These are phyloP conservation scores for Zaprionus bogoriensis DNA, from an alignment of 2,888 invertebrate species.

Conservation along the genomic window DNA sequence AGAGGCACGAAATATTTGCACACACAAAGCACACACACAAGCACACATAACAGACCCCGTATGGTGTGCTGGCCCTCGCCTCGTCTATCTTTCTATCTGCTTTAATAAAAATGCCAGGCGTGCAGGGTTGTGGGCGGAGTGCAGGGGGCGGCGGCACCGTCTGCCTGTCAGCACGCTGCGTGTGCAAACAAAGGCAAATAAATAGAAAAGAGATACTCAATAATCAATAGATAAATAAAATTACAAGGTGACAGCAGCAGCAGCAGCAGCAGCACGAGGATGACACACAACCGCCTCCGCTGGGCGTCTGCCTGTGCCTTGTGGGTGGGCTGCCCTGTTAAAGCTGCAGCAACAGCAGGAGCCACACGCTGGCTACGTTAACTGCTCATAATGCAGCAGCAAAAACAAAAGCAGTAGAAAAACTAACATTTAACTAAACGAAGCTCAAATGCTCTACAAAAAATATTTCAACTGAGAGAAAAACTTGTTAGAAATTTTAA, in stretches of 20 bases:
- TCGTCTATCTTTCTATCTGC: slow-evolving; percentile 27
- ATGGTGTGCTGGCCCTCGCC: neutral
- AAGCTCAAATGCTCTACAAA: slow-evolving; percentile 19
- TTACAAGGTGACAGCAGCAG: slow-evolving; percentile 71
- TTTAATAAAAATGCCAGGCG: slow-evolving; percentile 72
- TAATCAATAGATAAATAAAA: slow-evolving; percentile 81
- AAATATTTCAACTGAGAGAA: neutral
- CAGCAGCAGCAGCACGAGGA: slow-evolving; percentile 35
- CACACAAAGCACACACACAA: slow-evolving; percentile 15
- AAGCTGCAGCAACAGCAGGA: slow-evolving; percentile 56
- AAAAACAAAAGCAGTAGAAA: slow-evolving; percentile 17
- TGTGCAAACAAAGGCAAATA: slow-evolving; percentile 74
- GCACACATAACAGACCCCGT: slow-evolving; percentile 12
- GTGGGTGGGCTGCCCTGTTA: slow-evolving; percentile 35
- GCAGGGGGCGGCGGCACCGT: neutral
- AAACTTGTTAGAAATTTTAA: no score
- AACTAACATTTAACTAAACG: neutral
- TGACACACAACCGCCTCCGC: slow-evolving; percentile 46
- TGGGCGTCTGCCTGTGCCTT: slow-evolving; percentile 20
- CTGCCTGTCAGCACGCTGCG: slow-evolving; percentile 67
- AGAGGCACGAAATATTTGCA: slow-evolving; percentile 57
- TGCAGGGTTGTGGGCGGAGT: neutral
- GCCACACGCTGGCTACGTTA: slow-evolving; percentile 43
- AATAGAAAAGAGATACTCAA: slow-evolving; percentile 77
- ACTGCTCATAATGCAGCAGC: slow-evolving; percentile 73